phyloP scores from a whole-genome alignment of 1,140 invertebrate genomes.

The Platyscapa corneri region DNA sequence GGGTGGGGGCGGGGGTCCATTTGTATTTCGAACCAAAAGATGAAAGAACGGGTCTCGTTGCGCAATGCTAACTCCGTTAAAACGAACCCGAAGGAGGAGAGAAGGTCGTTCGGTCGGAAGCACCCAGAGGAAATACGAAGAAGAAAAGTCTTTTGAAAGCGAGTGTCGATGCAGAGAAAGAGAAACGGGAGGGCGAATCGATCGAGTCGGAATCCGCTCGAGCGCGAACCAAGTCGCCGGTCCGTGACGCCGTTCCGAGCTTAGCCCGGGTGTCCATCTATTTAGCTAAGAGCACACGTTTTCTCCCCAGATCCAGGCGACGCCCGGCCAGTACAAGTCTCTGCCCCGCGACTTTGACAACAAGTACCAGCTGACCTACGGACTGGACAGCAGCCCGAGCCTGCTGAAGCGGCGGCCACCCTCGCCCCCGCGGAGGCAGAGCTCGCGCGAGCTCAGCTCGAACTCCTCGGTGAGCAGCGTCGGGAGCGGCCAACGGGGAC shows the following conservation, averaged over 20 bases:
- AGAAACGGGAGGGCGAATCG: too few relatives aligned
- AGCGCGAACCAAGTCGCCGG: background rate
- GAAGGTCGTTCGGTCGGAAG: too few relatives aligned
- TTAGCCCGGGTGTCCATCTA: background rate
- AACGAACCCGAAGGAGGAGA: too few relatives aligned
- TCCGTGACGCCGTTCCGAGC: background rate
- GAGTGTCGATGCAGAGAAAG: too few relatives aligned
- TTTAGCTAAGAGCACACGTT: conserved; percentile 41
- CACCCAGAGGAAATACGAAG: too few relatives aligned
- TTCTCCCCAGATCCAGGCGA: conserved; percentile 65
- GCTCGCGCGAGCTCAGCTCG: conserved; percentile 69
- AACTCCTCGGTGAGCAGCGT: conserved; percentile 59
- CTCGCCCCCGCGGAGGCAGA: conserved; percentile 88
- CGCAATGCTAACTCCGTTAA: too few relatives aligned
- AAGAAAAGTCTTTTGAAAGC: too few relatives aligned
- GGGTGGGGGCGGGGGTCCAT: too few relatives aligned
- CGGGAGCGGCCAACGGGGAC: conserved; percentile 60
- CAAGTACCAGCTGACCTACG: conserved; percentile 73
- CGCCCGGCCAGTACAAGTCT: conserved; percentile 68
- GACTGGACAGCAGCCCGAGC: conserved; percentile 70
- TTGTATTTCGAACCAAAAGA: too few relatives aligned
- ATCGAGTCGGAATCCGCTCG: too few relatives aligned
- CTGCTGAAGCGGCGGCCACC: conserved; percentile 79
- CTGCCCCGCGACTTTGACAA: conserved; percentile 73
- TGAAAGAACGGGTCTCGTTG: too few relatives aligned